Conservation (phyloP, 2,113 vertebrate genomes). For the Nanorana parkeri region DNA sequence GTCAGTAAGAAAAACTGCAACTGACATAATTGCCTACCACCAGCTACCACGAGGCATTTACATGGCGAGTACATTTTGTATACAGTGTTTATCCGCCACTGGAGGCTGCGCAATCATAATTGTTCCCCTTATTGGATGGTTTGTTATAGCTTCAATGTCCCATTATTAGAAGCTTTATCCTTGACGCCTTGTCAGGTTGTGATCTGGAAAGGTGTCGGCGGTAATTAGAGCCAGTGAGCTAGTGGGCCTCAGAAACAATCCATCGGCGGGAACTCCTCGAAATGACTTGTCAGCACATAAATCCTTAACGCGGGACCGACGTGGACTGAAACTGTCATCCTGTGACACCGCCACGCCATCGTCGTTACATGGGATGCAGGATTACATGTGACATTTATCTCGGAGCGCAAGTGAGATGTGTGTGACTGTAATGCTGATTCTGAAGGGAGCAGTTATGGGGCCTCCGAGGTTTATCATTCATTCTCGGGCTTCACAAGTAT, state of each 20-base stretch:
- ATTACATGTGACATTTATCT: neutral
- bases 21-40: neutral
- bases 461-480: too few species aligned
- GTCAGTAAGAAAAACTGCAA: neutral
- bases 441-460: too few species aligned
- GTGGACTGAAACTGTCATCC: constrained; percentile 9
- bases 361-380: neutral
- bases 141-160: neutral
- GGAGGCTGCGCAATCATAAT: too few species aligned
- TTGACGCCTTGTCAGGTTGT: neutral
- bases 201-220: neutral
- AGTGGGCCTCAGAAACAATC: neutral
- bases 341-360: neutral
- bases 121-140: too few species aligned
- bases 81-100: too few species aligned
- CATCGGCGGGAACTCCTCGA: neutral
- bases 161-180: neutral
- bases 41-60: too few species aligned
- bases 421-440: neutral
- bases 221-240: neutral
- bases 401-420: neutral
- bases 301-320: neutral
- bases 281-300: neutral
- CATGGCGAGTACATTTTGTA: too few species aligned
- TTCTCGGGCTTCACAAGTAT: too few species aligned